A percentile compares a stretch with the other conserved stretches of the same genome.
Conservation (phyloP, 2,888 invertebrate species). For the Dascillus cervinus region DNA sequence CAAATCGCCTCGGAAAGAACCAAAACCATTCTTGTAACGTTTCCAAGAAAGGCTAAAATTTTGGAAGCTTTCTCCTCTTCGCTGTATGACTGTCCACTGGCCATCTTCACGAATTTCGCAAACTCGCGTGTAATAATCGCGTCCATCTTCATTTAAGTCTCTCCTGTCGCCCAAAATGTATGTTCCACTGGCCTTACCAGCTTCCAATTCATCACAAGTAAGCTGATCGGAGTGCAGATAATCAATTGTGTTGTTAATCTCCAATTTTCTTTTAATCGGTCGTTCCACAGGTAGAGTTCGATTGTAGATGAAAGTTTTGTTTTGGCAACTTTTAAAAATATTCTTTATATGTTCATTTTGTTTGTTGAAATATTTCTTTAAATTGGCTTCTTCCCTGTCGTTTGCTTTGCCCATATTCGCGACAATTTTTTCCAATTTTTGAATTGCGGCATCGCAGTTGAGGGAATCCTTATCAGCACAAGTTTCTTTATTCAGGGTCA, state of each 20-base stretch:
- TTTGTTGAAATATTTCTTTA: not conserved
- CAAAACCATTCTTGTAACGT: slow-evolving; percentile 52
- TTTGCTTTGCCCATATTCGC: not conserved
- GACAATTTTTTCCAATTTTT: not conserved
- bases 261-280: not conserved
- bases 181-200: slow-evolving; percentile 38
- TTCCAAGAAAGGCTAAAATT: slow-evolving; percentile 51
- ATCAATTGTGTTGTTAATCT: slow-evolving; percentile 12
- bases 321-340: not conserved
- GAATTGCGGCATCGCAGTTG: not conserved
- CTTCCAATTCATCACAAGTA: slow-evolving; percentile 40
- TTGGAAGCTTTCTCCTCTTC: slow-evolving; percentile 39
- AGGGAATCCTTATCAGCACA: slow-evolving; percentile 1
- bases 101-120: slow-evolving; percentile 46
- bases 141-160: slow-evolving; percentile 23
- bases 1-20: slow-evolving; percentile 46
- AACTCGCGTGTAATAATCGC: slow-evolving; percentile 42
- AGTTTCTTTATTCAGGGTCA: slow-evolving; percentile 14
- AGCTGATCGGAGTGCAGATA: slow-evolving; percentile 20
- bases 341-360: not conserved
- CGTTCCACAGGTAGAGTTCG: not conserved
- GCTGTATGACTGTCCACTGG: slow-evolving; percentile 50
- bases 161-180: slow-evolving; percentile 31
- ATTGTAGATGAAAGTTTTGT: not conserved
- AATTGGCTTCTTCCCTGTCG: not conserved